Percentiles rank a stretch among this genome's conserved stretches.
Evolutionary conservation across 2,888 invertebrate species (phyloP).

Genomic region (Saturnia japonica): DNA sequence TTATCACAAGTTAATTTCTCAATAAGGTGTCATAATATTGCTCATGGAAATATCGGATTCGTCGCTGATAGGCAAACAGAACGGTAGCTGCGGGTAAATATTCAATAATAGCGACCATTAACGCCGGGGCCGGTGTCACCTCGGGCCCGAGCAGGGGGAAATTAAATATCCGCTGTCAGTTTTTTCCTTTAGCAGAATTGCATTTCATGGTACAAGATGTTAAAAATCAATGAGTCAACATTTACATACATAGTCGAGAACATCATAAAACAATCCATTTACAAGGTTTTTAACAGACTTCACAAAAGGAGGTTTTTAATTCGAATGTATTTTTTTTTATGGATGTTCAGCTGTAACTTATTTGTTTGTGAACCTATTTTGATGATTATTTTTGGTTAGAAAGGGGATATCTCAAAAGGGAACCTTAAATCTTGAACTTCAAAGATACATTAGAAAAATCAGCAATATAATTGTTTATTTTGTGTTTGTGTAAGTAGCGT

Average conservation of each 20-base stretch:
- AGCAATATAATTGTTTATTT: no score
- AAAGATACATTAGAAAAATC: no score
- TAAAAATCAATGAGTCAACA: not conserved
- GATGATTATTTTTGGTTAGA: no score
- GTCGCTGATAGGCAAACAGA: conserved; percentile 27
- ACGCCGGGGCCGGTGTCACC: conserved; percentile 20
- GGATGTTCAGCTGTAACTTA: no score
- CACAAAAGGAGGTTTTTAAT: no score
- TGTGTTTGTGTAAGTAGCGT: no score
- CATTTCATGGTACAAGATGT: not conserved
- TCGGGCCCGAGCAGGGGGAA: conserved; percentile 45
- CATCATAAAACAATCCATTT: no score
- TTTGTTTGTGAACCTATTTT: no score
- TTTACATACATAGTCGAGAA: not conserved
- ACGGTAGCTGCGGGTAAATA: conserved; percentile 36
- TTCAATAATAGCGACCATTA: conserved; percentile 42
- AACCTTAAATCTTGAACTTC: no score
- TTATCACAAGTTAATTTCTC: not conserved
- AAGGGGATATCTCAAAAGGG: no score
- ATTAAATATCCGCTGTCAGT: conserved; percentile 52
- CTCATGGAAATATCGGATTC: not conserved
- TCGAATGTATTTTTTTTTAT: no score
- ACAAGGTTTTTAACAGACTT: no score
- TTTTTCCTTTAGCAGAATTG: not conserved
- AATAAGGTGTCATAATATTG: conserved; percentile 4